Conservation (phyloP, 2,797 vertebrate genomes). For the Protosalanx chinensis region DNA sequence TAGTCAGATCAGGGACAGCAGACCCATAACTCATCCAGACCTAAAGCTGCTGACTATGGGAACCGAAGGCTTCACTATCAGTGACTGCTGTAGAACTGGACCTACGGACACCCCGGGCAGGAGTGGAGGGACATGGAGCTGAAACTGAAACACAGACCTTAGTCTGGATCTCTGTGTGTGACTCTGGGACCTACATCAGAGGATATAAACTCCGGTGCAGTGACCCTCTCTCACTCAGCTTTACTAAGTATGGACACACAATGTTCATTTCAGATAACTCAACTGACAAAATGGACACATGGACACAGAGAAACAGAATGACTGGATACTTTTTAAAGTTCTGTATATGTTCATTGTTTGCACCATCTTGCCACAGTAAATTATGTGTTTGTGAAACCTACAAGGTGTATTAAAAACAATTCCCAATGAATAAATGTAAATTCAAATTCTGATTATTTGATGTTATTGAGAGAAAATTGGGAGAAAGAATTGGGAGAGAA, state of each 20-base stretch:
- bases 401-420: no score
- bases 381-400: no score
- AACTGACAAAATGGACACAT: not conserved
- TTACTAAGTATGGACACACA: not conserved
- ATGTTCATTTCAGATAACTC: not conserved
- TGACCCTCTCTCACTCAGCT: not conserved
- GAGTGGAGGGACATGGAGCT: constrained; percentile 29
- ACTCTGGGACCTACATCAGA: constrained; percentile 25
- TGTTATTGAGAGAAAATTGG: constrained; percentile 57
- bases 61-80: constrained; percentile 22
- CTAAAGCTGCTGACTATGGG: constrained; percentile 22
- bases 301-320: not conserved
- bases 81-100: constrained; percentile 11
- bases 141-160: constrained; percentile 48
- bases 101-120: constrained; percentile 16
- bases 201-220: constrained; percentile 8
- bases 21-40: constrained; percentile 3
- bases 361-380: no score
- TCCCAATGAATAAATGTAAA: no score
- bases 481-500: no score
- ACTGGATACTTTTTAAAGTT: not conserved
- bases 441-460: constrained; percentile 15
- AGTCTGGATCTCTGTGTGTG: constrained; percentile 31
- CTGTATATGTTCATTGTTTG: no score
- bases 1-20: constrained; percentile 1